Evolutionary conservation across 2,888 invertebrate genomes (phyloP), one percentile per base, ranked within the genome.

Genomic region (Eupeodes luniger): DNA sequence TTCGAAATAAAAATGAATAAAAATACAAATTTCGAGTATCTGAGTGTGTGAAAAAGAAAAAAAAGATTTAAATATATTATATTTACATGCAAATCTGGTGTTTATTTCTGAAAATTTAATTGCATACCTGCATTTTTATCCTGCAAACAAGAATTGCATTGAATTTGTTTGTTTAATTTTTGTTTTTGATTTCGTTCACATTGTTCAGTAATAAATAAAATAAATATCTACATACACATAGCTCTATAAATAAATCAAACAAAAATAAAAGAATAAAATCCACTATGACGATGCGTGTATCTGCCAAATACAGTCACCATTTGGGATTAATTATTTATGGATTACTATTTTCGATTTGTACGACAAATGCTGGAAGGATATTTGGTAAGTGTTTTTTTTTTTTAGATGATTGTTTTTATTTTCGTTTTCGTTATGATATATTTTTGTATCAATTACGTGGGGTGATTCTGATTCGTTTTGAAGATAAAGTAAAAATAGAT

Each of bases 271-370:
- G 0, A 40, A 53, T 57, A 77, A 81, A 78, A 49, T 66, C 27
- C 85, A 90, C 79, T 91, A 93, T 93, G 93, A 92, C 92, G 92
- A 90, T 91, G 90, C 92, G 93, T 90, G 91, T 93, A 91, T 92
- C 92, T 89, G 92, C 91, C 79, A 92, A 92, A 92, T 93, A 91
- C 90, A 92, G 92, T 91, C 92, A 93, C 92, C 92, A 92, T 92
- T 91, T 92, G 91, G 93, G 92, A 91, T 92, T 93, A 91, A 93
- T 94, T 91, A 93, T 93, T 91, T 92, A 93, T 91, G 93, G 93
- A 90, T 92, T 93, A 91, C 90, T 93, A 90, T 90, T 93, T 90
- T 90, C 91, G 91, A 90, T 91, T 75, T 90, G 90, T 83, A 86
- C 86, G 85, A 89, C 89, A 69, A 84, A 91, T 88, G 93, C 93